phyloP scores from a whole-genome alignment of 1,140 invertebrate species.

The Nasonia giraulti region DNA sequence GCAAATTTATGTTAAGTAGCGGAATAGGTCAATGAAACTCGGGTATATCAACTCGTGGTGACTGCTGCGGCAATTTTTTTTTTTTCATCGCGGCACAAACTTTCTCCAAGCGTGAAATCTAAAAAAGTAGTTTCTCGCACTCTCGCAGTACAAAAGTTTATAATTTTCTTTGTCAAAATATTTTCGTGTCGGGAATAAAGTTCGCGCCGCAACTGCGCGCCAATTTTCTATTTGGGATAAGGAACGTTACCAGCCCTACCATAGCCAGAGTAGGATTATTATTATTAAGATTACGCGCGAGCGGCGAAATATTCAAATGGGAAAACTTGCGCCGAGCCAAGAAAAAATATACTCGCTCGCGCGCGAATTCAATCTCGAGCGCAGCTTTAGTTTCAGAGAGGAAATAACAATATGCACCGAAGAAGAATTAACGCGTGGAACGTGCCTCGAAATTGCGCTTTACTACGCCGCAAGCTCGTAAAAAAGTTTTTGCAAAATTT shows the following conservation, averaged over 20 bases:
- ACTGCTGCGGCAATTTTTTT: neutral
- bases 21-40: neutral
- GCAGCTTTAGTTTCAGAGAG: neutral
- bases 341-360: neutral
- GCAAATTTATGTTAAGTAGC: neutral
- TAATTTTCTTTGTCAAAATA: conserved; percentile 2
- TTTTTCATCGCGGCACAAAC: neutral
- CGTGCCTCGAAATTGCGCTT: conserved; percentile 6
- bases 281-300: neutral
- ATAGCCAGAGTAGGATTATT: too few relatives aligned
- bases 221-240: neutral
- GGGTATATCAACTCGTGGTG: neutral
- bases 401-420: neutral
- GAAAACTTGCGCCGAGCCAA: neutral
- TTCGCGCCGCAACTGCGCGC: neutral
- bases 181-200: neutral
- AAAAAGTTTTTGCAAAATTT: neutral
- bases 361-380: neutral
- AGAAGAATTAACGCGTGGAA: neutral
- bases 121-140: too few relatives aligned
- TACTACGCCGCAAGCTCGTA: neutral
- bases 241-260: neutral
- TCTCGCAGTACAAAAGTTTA: too few relatives aligned
- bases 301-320: neutral
- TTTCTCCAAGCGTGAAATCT: too few relatives aligned